Evolutionary conservation across 2,113 vertebrate genomes (phyloP), one percentile per base, ranked within the genome.

Genomic region (Salvelinus namaycush): DNA sequence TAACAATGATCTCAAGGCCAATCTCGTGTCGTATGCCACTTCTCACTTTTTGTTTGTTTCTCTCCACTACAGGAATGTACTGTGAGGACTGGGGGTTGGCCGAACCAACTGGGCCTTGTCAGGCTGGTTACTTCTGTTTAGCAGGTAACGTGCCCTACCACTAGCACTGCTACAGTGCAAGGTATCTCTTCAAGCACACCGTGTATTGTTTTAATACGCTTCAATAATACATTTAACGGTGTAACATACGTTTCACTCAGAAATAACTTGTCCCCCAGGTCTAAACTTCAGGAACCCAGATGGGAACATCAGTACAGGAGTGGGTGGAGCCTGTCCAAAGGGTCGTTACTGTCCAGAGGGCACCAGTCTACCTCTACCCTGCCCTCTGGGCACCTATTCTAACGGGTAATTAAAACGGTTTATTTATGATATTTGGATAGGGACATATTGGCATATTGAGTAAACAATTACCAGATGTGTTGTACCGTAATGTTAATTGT

Each of bases 271-370:
- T 81, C 22, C 79, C 62, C 62, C 73, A 94, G 94, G 94, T 70
- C 90, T 93, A 31, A 94, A 94, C 85, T 93, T 93, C 81, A 85
- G 73, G 77, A 95, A 93, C 65, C 95, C 93, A 1, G 86, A 92
- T 6, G 91, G 93, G 66, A 92, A 86, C 75, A 89, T 92, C 44
- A 93, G 91, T 89, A 92, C 59, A 0, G 94, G 92, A 70, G 78
- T 90, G 62, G 96, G 96, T 59, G 94, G 95, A 6, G 93, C 94
- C 0, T 99, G 97, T 85, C 97, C 96, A 5, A 72, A 83, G 14
- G 97, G 97, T 13, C 92, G 91, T 49, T 97, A 94, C 87, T 98
- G 97, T 83, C 96, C 95, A 31, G 79, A 91, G 75, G 96, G 96
- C 12, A 94, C 95, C 13, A 90, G 87, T 1, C 68, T 92, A 18